Conservation (phyloP, 2,888 invertebrate species). For the Stratiomys singularior region DNA sequence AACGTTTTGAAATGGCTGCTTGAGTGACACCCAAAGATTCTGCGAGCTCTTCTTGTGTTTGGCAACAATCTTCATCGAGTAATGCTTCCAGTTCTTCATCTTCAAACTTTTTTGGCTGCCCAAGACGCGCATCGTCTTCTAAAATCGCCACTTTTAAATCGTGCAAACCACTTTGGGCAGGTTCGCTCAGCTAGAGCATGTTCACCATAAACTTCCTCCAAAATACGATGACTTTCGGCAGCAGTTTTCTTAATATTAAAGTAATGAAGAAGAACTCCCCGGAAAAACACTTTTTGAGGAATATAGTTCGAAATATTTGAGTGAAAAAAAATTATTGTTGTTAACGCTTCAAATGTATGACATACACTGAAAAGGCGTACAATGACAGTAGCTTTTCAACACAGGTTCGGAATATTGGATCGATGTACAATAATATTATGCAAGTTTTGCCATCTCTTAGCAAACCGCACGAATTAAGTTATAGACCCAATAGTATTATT, state of each 20-base stretch:
- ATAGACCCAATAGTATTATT: too few relatives aligned
- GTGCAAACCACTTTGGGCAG: slow-evolving; percentile 48
- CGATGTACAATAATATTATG: too few relatives aligned
- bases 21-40: slow-evolving; percentile 42
- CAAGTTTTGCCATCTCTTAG: too few relatives aligned
- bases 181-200: slow-evolving; percentile 27
- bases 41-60: slow-evolving; percentile 51
- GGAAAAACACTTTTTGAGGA: slow-evolving; percentile 25
- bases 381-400: too few relatives aligned
- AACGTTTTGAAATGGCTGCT: neutral
- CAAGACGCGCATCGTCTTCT: slow-evolving; percentile 50
- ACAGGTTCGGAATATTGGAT: too few relatives aligned
- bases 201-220: slow-evolving; percentile 43
- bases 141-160: slow-evolving; percentile 51
- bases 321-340: too few relatives aligned
- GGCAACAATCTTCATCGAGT: slow-evolving; percentile 52
- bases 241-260: slow-evolving; percentile 29
- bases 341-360: too few relatives aligned
- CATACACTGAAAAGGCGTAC: too few relatives aligned
- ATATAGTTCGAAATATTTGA: too few relatives aligned
- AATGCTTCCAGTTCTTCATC: slow-evolving; percentile 50
- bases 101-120: slow-evolving; percentile 48
- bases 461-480: too few relatives aligned
- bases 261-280: slow-evolving; percentile 21
- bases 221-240: slow-evolving; percentile 31